Percentiles rank a stretch among this genome's conserved stretches.
phyloP scores from a whole-genome alignment of 2,113 vertebrate species.

The Etheostoma cragini region DNA sequence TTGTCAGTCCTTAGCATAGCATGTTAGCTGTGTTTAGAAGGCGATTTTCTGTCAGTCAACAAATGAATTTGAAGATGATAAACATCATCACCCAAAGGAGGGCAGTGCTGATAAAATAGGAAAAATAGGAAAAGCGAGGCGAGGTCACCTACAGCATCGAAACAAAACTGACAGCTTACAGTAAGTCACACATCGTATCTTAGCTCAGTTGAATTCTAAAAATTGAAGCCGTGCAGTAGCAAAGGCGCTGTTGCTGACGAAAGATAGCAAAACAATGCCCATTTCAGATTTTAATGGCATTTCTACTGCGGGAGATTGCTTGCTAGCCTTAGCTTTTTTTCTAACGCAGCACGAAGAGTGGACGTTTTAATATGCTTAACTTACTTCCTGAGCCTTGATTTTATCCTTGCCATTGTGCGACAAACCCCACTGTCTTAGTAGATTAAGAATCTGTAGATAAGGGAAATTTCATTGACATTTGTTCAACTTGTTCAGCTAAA shows the following conservation, averaged over 20 bases:
- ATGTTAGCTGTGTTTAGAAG: neutral
- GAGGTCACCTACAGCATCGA: neutral
- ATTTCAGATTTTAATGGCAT: slow-evolving; percentile 35
- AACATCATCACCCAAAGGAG: neutral
- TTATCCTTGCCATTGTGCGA: slow-evolving; percentile 71
- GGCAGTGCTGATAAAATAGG: neutral
- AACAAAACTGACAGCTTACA: neutral
- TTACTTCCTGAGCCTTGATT: slow-evolving; percentile 77
- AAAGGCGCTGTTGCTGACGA: neutral
- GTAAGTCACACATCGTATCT: neutral
- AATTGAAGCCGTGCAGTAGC: neutral
- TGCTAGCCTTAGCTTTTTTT: neutral
- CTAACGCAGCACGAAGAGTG: neutral
- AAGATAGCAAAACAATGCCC: slow-evolving; percentile 20
- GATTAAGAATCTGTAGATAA: slow-evolving; percentile 75
- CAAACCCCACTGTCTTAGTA: slow-evolving; percentile 75
- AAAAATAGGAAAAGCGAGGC: neutral
- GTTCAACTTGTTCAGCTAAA: neutral
- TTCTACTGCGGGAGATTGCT: neutral
- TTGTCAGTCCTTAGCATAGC: neutral
- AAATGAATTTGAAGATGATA: neutral
- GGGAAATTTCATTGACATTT: slow-evolving; percentile 50
- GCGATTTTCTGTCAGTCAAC: neutral
- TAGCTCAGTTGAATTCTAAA: neutral
- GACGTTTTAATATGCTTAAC: slow-evolving; percentile 42